These are phyloP conservation scores for Rhinogobio ventralis DNA, from an alignment of 2,797 vertebrate genomes.

Conservation along the genomic window DNA sequence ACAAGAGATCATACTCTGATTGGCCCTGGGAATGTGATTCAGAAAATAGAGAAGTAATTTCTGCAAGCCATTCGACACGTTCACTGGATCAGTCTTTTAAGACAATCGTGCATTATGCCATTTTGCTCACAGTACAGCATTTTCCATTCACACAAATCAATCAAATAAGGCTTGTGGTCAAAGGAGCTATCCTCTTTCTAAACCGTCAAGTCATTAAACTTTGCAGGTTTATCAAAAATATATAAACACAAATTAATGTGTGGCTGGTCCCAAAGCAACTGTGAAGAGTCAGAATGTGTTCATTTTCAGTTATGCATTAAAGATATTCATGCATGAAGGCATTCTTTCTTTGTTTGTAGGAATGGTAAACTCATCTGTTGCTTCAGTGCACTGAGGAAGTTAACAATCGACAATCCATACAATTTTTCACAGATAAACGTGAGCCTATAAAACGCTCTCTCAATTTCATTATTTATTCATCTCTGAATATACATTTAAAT, in stretches of 20 bases:
- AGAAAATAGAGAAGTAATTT: constrained; percentile 5
- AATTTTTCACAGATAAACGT: neutral
- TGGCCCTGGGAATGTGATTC: constrained; percentile 6
- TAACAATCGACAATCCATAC: constrained; percentile 1
- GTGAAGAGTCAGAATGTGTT: neutral
- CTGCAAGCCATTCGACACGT: constrained; percentile 5
- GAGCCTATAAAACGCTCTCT: constrained; percentile 4
- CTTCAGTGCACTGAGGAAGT: constrained; percentile 34
- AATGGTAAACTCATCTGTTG: constrained; percentile 27
- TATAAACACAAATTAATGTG: neutral
- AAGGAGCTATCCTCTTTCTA: neutral
- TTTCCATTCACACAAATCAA: constrained; percentile 32
- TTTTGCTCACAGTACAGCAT: constrained; percentile 37
- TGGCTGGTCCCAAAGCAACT: constrained; percentile 5
- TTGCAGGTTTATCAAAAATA: neutral
- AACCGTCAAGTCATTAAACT: constrained; percentile 18
- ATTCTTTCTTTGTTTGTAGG: constrained; percentile 17
- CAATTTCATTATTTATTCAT: constrained; percentile 17
- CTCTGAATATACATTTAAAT: constrained; percentile 7
- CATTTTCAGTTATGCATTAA: neutral
- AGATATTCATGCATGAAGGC: constrained; percentile 29
- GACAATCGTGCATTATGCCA: neutral
- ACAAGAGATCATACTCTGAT: neutral
- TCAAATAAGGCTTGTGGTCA: constrained; percentile 41
- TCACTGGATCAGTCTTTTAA: neutral